phyloP scores from a whole-genome alignment of 2,888 invertebrate genomes.

The Cyrtodaria siliqua region DNA sequence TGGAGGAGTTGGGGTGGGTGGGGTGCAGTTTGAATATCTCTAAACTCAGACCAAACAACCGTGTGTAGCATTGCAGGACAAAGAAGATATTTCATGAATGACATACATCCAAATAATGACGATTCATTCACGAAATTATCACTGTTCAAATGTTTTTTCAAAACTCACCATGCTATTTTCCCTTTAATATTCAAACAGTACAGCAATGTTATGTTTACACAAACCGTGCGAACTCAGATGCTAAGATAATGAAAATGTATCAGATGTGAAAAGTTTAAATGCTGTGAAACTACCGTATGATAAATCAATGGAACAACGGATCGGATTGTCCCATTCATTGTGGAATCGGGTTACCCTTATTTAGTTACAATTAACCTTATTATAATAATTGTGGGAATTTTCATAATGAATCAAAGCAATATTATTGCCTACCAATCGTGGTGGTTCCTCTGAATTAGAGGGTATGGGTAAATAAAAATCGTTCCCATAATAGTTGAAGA shows the following conservation, averaged over 20 bases:
- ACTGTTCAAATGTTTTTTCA: too few relatives aligned
- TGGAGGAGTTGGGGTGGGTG: too few relatives aligned
- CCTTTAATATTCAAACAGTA: neutral
- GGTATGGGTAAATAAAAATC: neutral
- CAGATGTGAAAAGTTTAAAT: slow-evolving; percentile 9
- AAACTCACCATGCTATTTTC: too few relatives aligned
- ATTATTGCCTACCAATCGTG: slow-evolving; percentile 21
- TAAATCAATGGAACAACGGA: slow-evolving; percentile 40
- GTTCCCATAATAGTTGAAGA: neutral
- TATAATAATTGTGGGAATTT: slow-evolving; percentile 43
- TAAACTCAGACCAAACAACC: too few relatives aligned
- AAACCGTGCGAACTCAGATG: slow-evolving; percentile 20
- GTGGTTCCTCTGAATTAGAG: slow-evolving; percentile 16
- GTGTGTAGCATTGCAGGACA: too few relatives aligned
- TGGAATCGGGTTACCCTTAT: neutral
- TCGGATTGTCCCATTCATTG: slow-evolving; percentile 11
- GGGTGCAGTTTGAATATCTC: too few relatives aligned
- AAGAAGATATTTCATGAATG: too few relatives aligned
- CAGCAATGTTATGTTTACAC: slow-evolving; percentile 15
- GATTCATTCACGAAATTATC: too few relatives aligned
- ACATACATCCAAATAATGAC: too few relatives aligned
- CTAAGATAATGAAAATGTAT: slow-evolving; percentile 4
- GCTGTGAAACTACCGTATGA: neutral
- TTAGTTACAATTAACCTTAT: slow-evolving; percentile 16
- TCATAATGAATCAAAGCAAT: slow-evolving; percentile 25